Conservation (phyloP, 1,140 invertebrate species). For the Elymnias hypermnestra region DNA sequence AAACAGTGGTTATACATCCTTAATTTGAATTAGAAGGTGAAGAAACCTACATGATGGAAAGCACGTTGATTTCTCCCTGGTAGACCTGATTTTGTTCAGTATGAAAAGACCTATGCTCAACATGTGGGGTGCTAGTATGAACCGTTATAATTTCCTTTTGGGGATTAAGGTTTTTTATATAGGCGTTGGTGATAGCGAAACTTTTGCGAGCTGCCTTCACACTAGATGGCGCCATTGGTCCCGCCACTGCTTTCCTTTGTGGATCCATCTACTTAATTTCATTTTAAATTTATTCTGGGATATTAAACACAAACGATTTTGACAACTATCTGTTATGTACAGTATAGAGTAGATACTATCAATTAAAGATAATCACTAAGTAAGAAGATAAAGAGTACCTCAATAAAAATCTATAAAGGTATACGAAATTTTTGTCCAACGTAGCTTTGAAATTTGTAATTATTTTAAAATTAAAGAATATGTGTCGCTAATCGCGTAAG, state of each 20-base stretch:
- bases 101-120: slow-evolving; percentile 40
- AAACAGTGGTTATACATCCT: too few relatives aligned
- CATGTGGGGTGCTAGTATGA: slow-evolving; percentile 50
- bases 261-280: slow-evolving; percentile 33
- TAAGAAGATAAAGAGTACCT: slow-evolving; percentile 1
- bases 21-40: too few relatives aligned
- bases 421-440: too few relatives aligned
- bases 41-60: slow-evolving; percentile 55
- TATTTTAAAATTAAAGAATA: too few relatives aligned
- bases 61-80: slow-evolving; percentile 54
- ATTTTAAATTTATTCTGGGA: too few relatives aligned
- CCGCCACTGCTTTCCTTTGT: slow-evolving; percentile 39
- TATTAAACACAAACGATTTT: too few relatives aligned
- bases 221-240: slow-evolving; percentile 47
- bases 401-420: too few relatives aligned
- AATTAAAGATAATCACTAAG: background rate
- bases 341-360: too few relatives aligned
- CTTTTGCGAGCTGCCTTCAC: slow-evolving; percentile 42
- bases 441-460: too few relatives aligned
- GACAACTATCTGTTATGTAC: too few relatives aligned
- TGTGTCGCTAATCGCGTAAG: too few relatives aligned
- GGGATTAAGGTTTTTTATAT: slow-evolving; percentile 29
- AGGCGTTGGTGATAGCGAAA: slow-evolving; percentile 39
- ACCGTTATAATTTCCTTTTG: slow-evolving; percentile 55
- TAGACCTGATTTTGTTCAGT: slow-evolving; percentile 54